Evolutionary conservation across 2,888 invertebrate genomes (phyloP), one percentile per base, ranked within the genome.

Genomic region (Ceramica pisi): DNA sequence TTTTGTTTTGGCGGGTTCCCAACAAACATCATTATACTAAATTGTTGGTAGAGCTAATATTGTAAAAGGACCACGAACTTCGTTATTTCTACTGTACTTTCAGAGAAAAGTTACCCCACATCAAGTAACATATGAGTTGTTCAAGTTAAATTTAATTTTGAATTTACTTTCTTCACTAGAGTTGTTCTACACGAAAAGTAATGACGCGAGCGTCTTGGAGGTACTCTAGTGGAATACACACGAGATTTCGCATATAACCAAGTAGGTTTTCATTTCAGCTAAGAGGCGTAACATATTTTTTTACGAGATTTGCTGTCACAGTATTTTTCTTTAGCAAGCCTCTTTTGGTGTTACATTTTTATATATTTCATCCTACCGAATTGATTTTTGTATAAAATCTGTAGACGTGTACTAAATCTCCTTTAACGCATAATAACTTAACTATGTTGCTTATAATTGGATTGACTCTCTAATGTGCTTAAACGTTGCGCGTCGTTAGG

Each of bases 1-100:
- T 92, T 92, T 91, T 89, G 88, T 90, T 90, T 90, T 84, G 75
- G 72, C 75, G 75, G 73, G 80, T 84, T 74, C 79, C 71, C 65
- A 71, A 46, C 80, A 80, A 85, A 87, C 85, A 87, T 83, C 75
- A 73, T 86, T 84, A 76, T 68, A 78, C 75, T 73, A 71, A 79
- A 82, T 84, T 84, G 80, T 83, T 75, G 68, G 75, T 70, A 50
- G 71, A 78, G 80, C 74, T 84, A 82, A 86, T 85, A 84, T 78
- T 85, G 69, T 81, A 78, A 86, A 85, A 86, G 78, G 64, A 78
- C 73, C 50, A n/a, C 63, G 61, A 69, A 81, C 62, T 81, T 75
- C 26, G 50, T 78, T 73, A 61, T 73, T 84, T 62, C 66, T 65
- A 35, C 41, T 55, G 68, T 71, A 61, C 59, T 85, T 85, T 26